Evolutionary conservation across 2,113 vertebrate species (phyloP).

Genomic region (Elephantulus edwardii): DNA sequence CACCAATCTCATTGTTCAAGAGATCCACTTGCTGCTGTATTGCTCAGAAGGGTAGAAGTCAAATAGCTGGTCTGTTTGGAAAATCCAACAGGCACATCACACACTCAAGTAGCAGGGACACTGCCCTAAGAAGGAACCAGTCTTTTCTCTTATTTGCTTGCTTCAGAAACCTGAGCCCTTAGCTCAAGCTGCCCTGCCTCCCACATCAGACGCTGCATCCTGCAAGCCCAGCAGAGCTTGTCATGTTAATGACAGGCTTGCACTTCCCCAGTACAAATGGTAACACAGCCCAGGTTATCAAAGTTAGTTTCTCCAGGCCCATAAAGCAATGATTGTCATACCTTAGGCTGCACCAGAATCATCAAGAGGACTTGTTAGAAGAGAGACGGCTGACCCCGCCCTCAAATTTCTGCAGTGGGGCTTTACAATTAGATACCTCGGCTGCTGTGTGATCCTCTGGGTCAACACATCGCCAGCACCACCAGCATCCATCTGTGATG

Average conservation of each 20-base stretch:
- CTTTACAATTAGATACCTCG: too few species aligned
- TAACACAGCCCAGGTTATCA: not conserved
- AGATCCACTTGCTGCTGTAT: not conserved
- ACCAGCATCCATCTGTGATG: too few species aligned
- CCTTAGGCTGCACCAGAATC: not conserved
- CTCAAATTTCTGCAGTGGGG: not conserved
- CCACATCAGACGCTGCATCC: not conserved
- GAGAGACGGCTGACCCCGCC: too few species aligned
- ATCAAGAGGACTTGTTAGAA: too few species aligned
- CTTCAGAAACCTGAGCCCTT: slow-evolving; percentile 23
- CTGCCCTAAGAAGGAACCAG: not conserved
- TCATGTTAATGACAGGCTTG: accelerated
- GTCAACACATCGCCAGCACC: too few species aligned
- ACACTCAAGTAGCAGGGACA: not conserved
- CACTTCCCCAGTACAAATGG: not conserved
- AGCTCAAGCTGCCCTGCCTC: not conserved
- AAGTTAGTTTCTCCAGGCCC: not conserved
- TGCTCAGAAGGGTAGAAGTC: slow-evolving; percentile 15
- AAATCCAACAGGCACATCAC: not conserved
- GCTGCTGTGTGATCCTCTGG: too few species aligned
- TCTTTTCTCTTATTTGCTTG: not conserved
- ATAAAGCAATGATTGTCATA: not conserved
- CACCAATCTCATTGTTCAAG: not conserved
- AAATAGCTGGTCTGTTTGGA: not conserved
- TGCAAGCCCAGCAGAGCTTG: not conserved